Evolutionary conservation across 2,888 invertebrate species (phyloP).

Genomic region (Craniophora ligustri): DNA sequence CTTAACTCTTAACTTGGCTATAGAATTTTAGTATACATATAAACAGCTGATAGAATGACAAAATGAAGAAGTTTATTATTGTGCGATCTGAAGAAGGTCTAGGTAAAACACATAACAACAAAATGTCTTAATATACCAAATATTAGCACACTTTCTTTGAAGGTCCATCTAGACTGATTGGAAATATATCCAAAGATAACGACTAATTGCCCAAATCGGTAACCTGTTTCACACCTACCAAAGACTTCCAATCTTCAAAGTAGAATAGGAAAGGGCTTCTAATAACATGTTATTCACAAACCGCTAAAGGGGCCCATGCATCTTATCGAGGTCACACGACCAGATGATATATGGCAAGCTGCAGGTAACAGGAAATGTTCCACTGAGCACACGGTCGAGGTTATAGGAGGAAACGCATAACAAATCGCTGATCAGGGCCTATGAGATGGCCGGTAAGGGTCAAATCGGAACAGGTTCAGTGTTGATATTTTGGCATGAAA

Average conservation of each 20-base stretch:
- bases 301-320: constrained; percentile 32
- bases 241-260: constrained; percentile 10
- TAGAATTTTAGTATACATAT: no score
- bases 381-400: constrained; percentile 39
- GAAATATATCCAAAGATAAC: no score
- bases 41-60: no score
- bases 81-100: no score
- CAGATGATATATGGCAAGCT: constrained; percentile 48
- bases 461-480: constrained; percentile 46
- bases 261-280: constrained; percentile 38
- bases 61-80: no score
- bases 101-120: no score
- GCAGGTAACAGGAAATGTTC: constrained; percentile 50
- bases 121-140: no score
- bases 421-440: constrained; percentile 60
- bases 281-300: constrained; percentile 46
- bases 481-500: constrained; percentile 33
- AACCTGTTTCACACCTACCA: no score
- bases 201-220: no score
- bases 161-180: no score
- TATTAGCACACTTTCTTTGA: no score
- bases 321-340: constrained; percentile 48
- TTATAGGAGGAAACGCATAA: constrained; percentile 57
- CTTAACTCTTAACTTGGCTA: no score
- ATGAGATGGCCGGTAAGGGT: constrained; percentile 36